A percentile compares a stretch with the other conserved stretches of the same genome.
These are phyloP conservation scores for Diorhabda carinulata DNA, from an alignment of 1,140 invertebrate species.

Conservation along the genomic window DNA sequence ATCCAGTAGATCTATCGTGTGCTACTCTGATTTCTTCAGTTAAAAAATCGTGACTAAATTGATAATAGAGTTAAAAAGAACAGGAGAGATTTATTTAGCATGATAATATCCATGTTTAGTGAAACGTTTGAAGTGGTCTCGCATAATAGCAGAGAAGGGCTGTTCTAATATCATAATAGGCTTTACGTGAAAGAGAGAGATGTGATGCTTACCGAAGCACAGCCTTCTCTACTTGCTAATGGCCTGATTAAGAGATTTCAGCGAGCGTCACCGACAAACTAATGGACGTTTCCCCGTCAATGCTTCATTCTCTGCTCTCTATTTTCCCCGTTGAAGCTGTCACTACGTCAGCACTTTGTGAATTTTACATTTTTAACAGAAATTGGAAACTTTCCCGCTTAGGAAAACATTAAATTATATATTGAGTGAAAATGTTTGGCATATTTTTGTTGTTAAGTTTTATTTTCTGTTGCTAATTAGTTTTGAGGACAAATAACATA, in stretches of 20 bases:
- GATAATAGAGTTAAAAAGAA: no score
- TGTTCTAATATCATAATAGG: conserved; percentile 44
- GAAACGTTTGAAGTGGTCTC: conserved; percentile 29
- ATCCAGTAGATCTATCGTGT: no score
- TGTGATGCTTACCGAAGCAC: conserved; percentile 35
- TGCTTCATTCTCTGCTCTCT: conserved; percentile 1
- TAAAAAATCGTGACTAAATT: no score
- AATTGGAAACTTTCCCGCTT: background rate
- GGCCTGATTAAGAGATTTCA: conserved; percentile 45
- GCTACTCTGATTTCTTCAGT: no score
- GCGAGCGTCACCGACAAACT: conserved; percentile 26
- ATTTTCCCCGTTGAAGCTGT: background rate
- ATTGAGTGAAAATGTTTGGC: no score
- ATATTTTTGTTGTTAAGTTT: no score
- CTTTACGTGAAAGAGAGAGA: conserved; percentile 30
- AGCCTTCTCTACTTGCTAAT: conserved; percentile 40
- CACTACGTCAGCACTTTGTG: background rate
- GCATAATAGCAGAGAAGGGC: conserved; percentile 33
- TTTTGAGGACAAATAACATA: no score
- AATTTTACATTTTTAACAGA: conserved; percentile 3
- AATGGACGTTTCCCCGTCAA: conserved; percentile 34
- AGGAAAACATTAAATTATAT: no score
- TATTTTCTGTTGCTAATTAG: no score
- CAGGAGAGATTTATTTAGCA: conserved; percentile 18
- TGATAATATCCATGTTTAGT: conserved; percentile 20